Base-by-base conservation (phyloP, 2,888 invertebrate species). In the Mythimna lalbum region DNA sequence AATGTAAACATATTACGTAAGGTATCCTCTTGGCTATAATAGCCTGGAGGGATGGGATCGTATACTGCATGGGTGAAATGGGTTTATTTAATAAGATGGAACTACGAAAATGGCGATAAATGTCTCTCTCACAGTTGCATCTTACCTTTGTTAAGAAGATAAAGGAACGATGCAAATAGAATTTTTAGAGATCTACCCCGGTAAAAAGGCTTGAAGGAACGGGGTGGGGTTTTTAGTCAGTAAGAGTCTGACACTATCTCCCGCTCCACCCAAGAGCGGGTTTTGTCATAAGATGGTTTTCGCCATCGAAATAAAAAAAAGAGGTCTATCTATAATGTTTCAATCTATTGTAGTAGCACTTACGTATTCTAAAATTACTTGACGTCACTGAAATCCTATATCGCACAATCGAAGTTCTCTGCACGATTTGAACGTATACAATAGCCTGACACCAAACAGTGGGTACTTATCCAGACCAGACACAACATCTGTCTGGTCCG, bases 1-100 rank as follows among this genome's bases (percentile, higher is more conserved):
- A 14, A 21, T 6, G 33, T 47, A 31, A 52, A 79, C 62, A 53
- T 57, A 33, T 61, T 50, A 53, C 33, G 27, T 50, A 5, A 47
- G 21, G 17, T 61, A 36, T 50, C 27, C 12, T 56, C 33, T 57
- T 14, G 23, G 4, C 12, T 75, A 21, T 52, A 27, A 63, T 31
- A 50, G 19, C 9, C 9, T 21, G 31, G 6, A 52, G 43, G 21
- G 21, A 33, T 39, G 56, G 2, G 14, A 33, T 43, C 10, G 27
- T 55, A 6, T 33, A 49, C 1, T 36, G 21, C 27, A 27, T 5
- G 10, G 21, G 4, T 17, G n/a, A n/a, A 39, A 27, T 36, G 9
- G 3, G 27, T 53, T 31, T 66, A 6, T 55, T 47, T 0, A 43
- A 9, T 14, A n/a, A 17, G 10, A 31, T 55, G 33, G 9, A 23